These are phyloP conservation scores for Rhagoletis zephyria DNA, from an alignment of 1,140 invertebrate genomes.

Conservation along the genomic window DNA sequence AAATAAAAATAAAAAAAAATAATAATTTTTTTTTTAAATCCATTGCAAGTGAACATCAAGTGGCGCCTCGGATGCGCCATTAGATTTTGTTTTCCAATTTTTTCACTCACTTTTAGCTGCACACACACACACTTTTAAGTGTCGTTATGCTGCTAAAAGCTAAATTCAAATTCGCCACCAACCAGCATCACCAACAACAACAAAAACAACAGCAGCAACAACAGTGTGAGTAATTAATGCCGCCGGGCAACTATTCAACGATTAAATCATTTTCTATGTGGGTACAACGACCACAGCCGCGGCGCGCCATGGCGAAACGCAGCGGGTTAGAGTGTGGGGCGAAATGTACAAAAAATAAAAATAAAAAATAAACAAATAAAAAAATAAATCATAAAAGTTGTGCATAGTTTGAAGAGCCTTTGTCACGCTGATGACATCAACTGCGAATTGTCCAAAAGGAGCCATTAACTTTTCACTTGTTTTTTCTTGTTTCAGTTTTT, in stretches of 20 bases:
- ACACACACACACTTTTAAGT: neutral
- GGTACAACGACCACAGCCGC: neutral
- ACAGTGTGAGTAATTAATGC: slow-evolving; percentile 15
- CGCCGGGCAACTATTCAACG: slow-evolving; percentile 34
- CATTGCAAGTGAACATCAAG: slow-evolving; percentile 19
- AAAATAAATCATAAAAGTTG: neutral
- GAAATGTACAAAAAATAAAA: neutral
- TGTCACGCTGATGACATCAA: neutral
- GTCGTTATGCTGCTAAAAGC: neutral
- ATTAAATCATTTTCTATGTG: slow-evolving; percentile 37
- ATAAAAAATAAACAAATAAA: neutral
- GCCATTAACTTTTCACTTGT: slow-evolving; percentile 2
- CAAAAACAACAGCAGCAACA: neutral
- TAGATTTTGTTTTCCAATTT: neutral
- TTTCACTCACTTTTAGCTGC: neutral
- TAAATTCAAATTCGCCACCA: no score
- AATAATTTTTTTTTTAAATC: neutral
- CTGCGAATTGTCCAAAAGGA: slow-evolving; percentile 34
- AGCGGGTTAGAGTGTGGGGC: neutral
- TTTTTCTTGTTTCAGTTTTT: neutral
- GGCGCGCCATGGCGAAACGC: neutral
- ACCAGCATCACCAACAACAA: neutral
- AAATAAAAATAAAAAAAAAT: neutral
- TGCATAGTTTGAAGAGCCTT: neutral
- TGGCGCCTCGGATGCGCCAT: slow-evolving; percentile 43